These are phyloP conservation scores for Lepidurus arcticus DNA, from an alignment of 1,140 invertebrate species.

Conservation along the genomic window DNA sequence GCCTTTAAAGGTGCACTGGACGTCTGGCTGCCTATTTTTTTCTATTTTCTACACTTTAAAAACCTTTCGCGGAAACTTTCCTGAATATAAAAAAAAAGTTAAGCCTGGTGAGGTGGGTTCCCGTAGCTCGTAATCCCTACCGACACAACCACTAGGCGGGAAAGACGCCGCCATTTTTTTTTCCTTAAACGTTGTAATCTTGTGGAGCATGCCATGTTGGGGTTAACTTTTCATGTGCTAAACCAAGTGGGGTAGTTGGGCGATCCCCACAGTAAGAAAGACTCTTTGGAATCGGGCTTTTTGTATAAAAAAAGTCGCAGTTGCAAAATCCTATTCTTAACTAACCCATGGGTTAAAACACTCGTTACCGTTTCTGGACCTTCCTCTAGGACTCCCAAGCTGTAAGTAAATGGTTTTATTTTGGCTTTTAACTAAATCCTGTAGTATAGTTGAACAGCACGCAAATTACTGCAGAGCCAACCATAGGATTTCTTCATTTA, in stretches of 20 bases:
- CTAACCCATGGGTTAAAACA: conserved; percentile 9
- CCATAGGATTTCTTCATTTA: too few species aligned
- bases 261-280: too few species aligned
- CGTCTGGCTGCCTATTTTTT: conserved; percentile 18
- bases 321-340: neutral
- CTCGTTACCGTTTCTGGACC: conserved; percentile 9
- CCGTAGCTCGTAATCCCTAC: neutral
- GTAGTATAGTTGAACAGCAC: too few species aligned
- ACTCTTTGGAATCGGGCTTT: too few species aligned
- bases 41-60: neutral
- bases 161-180: neutral
- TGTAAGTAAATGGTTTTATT: conserved; percentile 1
- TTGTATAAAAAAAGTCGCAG: too few species aligned
- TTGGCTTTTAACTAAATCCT: neutral
- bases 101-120: neutral
- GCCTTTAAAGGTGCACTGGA: conserved; percentile 21
- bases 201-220: neutral
- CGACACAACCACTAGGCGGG: neutral
- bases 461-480: too few species aligned
- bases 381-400: conserved; percentile 6
- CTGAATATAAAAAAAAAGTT: neutral
- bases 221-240: neutral
- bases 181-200: neutral
- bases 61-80: conserved; percentile 2
- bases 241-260: too few species aligned